Evolutionary conservation across 2,113 vertebrate genomes (phyloP).

Genomic region (Xenopus tropicalis): UCB_Xtro_10.0 CM004446.2:111324501-111325000

Average conservation of each 20-base stretch:
- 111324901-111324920: conserved; percentile 16
- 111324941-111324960: conserved; percentile 33
- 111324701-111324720: too few species aligned
- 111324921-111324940: conserved; percentile 28
- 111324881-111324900: conserved; percentile 14
- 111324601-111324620: too few species aligned
- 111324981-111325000: conserved; percentile 23
- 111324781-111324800: conserved; percentile 14
- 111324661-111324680: too few species aligned
- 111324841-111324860: conserved; percentile 11
- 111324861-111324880: conserved; percentile 30
- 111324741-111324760: conserved; percentile 26
- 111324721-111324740: too few species aligned
- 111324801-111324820: conserved; percentile 25
- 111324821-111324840: conserved; percentile 15
- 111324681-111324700: too few species aligned
- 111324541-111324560: too few species aligned
- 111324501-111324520: too few species aligned
- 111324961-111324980: conserved; percentile 29
- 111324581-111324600: too few species aligned
- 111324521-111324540: too few species aligned
- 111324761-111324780: conserved; percentile 25
- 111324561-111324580: too few species aligned
- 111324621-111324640: too few species aligned
- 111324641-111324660: too few species aligned